Evolutionary conservation across 1,140 invertebrate genomes (phyloP).

Genomic region (Apis laboriosa): DNA sequence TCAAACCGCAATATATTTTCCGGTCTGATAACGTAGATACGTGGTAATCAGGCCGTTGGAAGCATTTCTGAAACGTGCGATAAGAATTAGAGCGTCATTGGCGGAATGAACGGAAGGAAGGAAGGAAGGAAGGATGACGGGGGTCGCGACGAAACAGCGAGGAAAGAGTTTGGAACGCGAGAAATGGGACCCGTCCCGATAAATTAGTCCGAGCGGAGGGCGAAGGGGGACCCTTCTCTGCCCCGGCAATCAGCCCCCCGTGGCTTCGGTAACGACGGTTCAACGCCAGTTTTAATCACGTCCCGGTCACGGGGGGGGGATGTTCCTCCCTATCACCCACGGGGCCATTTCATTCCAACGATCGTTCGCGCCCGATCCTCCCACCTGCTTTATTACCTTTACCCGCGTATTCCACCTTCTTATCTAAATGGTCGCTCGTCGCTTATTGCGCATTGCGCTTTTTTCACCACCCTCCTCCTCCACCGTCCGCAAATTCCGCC

Average conservation of each 20-base stretch:
- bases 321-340: conserved; percentile 59
- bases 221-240: conserved; percentile 58
- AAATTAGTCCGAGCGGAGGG: conserved; percentile 75
- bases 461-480: neutral
- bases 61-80: conserved; percentile 11
- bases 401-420: conserved; percentile 34
- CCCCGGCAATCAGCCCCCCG: conserved; percentile 79
- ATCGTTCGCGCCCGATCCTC: conserved; percentile 60
- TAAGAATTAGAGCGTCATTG: conserved; percentile 17
- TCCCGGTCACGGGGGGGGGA: conserved; percentile 58
- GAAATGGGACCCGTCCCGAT: conserved; percentile 70
- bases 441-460: no score
- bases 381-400: conserved; percentile 59
- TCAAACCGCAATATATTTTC: conserved; percentile 44
- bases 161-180: conserved; percentile 53
- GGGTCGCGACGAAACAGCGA: neutral
- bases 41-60: conserved; percentile 9
- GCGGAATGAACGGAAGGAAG: neutral
- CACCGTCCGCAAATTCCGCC: neutral
- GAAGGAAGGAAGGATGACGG: no score
- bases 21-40: conserved; percentile 8
- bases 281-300: conserved; percentile 78
- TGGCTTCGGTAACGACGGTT: conserved; percentile 69
- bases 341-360: conserved; percentile 72
- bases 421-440: conserved; percentile 26